Evolutionary conservation across 2,113 vertebrate genomes (phyloP).

Genomic region (Erythrocebus patas): DNA sequence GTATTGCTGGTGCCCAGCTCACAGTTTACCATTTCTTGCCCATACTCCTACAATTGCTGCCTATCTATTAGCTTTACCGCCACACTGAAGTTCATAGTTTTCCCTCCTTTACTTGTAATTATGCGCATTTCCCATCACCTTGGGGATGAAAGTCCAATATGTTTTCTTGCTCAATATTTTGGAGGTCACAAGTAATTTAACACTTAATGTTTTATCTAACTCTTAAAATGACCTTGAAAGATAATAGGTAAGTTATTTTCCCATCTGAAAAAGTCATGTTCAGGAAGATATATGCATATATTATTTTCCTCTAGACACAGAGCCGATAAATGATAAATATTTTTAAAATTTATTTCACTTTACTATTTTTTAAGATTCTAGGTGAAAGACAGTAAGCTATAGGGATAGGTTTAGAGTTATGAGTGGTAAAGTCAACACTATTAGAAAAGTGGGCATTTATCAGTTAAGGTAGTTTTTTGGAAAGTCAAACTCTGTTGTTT

Average conservation of each 20-base stretch:
- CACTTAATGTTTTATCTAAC: neutral
- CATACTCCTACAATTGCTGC: rapidly evolving
- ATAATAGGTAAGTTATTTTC: neutral
- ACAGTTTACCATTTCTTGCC: neutral
- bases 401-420: neutral
- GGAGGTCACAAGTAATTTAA: neutral
- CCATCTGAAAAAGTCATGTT: neutral
- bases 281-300: neutral
- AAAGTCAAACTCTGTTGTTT: rapidly evolving
- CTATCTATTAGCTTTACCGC: neutral
- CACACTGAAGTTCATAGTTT: neutral
- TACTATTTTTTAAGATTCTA: neutral
- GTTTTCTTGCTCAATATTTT: neutral
- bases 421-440: neutral
- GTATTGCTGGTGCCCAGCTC: rapidly evolving
- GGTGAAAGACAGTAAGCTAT: neutral
- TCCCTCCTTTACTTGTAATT: neutral
- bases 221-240: neutral
- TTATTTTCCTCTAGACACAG: neutral
- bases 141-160: neutral
- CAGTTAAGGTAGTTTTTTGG: neutral
- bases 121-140: neutral
- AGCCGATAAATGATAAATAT: neutral
- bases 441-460: neutral
- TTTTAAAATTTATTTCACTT: neutral